Base-by-base conservation (phyloP, 2,113 vertebrate genomes). In the Macroglossus sobrinus region DNA sequence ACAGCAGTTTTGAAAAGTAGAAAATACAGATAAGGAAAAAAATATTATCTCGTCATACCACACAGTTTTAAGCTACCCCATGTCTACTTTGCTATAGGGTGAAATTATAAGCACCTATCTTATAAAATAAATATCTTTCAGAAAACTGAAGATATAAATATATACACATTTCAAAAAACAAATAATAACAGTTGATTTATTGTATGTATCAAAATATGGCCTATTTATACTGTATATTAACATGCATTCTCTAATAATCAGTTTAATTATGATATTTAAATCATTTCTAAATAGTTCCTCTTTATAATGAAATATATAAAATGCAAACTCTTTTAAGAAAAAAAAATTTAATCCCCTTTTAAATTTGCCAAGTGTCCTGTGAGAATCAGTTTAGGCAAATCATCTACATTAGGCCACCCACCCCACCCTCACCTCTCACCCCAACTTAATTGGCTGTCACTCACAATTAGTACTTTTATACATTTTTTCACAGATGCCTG, bases 361-460 rank as follows among this genome's bases (percentile, higher is more conserved):
- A 91, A 78, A 72, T 78, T 81, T 93, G 2, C 45, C 75, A 24
- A 45, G 3, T 92, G 21, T 55, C 61, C 45, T 78, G 0, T 71
- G 19, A 3, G 22, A 94, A 96, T 45, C 66, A 59, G 5, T 87
- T 94, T 95, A 93, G 66, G 43, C 59, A 94, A 94, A 95, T 94
- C 33, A 76, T 91, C 12, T 72, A 3, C 55, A 18, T 22, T 78
- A 66, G 84, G n/a, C 79, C 89, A 45, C 28, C 47, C 24, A 88
- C 7, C 28, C 22, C 15, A 55, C 40, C 71, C 14, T 95, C 55
- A 84, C 18, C 19, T 78, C 53, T 50, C 26, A 91, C 13, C 40
- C 63, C 45, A 66, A 55, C 61, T 61, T 94, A 93, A 97, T 93
- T 87, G 76, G 47, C 71, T 95, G 50, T 94, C 87, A 94, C 6